A percentile compares a stretch with the other conserved stretches of the same genome.
phyloP scores from a whole-genome alignment of 2,113 vertebrate species.

The Plotosus lineatus region DNA sequence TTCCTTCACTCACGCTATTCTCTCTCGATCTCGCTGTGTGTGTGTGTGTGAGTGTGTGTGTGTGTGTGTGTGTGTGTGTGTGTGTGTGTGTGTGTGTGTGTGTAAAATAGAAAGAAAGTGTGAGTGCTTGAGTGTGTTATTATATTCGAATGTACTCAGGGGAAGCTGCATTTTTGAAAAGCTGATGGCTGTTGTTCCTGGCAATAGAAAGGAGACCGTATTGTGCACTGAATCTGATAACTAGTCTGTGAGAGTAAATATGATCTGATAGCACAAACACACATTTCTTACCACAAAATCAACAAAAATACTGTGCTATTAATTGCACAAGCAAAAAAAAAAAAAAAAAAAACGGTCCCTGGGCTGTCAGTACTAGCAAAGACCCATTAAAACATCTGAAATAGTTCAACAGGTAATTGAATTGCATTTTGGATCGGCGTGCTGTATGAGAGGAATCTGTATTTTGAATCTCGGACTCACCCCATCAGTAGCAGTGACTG shows the following conservation, averaged over 20 bases:
- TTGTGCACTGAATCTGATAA: not conserved
- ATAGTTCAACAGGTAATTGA: not conserved
- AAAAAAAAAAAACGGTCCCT: not conserved
- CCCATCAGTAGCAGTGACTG: conserved; percentile 88
- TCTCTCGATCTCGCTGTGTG: too few species aligned
- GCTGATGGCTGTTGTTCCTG: conserved; percentile 28
- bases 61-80: not conserved
- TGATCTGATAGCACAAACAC: not conserved
- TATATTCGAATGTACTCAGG: conserved; percentile 33
- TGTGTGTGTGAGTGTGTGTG: not conserved
- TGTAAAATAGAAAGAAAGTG: not conserved
- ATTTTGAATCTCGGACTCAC: conserved; percentile 69
- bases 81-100: not conserved
- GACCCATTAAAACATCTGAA: not conserved
- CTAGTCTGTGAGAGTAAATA: not conserved
- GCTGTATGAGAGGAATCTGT: not conserved
- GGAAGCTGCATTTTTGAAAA: conserved; percentile 34
- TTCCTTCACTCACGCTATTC: conserved; percentile 47
- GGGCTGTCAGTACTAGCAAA: not conserved
- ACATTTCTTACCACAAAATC: not conserved
- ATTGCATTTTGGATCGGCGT: not conserved
- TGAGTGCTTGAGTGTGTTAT: not conserved
- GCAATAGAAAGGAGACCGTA: conserved; percentile 13
- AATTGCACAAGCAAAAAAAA: not conserved
- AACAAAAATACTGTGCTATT: not conserved